These are phyloP conservation scores for Leptopilina myrica DNA, from an alignment of 2,888 invertebrate species.

Conservation along the genomic window DNA sequence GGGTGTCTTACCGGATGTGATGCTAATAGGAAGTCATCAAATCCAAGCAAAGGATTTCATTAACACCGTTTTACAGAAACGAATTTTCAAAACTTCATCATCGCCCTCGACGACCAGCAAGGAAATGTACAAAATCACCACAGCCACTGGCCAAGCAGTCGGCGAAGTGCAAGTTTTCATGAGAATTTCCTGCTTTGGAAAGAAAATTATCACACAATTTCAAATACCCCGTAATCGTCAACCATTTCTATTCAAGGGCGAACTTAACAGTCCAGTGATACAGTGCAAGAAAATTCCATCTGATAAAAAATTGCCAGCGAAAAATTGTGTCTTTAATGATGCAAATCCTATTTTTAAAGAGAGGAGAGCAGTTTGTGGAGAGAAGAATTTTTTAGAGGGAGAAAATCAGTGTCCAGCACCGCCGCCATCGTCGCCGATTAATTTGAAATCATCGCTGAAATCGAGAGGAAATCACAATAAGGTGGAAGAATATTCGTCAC, in stretches of 20 bases:
- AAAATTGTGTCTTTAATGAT: too few species aligned
- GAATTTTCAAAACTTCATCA: constrained; percentile 65
- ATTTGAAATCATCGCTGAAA: background rate
- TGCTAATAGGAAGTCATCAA: constrained; percentile 79
- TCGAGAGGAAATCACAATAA: background rate
- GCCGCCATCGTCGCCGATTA: constrained; percentile 17
- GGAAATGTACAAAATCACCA: constrained; percentile 80
- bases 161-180: constrained; percentile 82
- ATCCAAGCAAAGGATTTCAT: constrained; percentile 82
- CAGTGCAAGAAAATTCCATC: constrained; percentile 68
- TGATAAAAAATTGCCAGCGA: constrained; percentile 10
- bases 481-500: background rate
- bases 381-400: constrained; percentile 10
- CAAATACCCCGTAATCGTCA: constrained; percentile 76
- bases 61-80: constrained; percentile 78
- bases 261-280: constrained; percentile 65
- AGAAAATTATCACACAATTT: constrained; percentile 82
- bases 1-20: constrained; percentile 81
- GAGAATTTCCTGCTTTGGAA: constrained; percentile 83
- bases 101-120: constrained; percentile 81
- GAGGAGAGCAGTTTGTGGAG: constrained; percentile 26
- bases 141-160: constrained; percentile 77
- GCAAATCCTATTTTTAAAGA: too few species aligned
- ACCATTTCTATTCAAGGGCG: constrained; percentile 70
- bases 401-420: constrained; percentile 23